These are phyloP conservation scores for Pluvianellus socialis DNA, from an alignment of 2,113 vertebrate species.

Conservation along the genomic window DNA sequence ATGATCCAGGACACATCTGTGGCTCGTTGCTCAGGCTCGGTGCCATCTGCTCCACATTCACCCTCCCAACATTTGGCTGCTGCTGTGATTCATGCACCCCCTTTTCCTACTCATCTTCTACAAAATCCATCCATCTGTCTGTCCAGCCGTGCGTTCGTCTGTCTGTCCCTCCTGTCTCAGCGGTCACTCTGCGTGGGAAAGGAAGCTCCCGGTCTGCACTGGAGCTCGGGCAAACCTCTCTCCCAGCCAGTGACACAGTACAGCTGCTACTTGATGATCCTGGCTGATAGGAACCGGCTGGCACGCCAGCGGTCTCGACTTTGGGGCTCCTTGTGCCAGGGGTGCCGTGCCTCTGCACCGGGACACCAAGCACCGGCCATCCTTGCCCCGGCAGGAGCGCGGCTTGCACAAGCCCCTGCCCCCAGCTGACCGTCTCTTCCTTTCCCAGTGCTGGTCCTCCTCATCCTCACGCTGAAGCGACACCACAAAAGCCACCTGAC, in stretches of 20 bases:
- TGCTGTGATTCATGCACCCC: background rate
- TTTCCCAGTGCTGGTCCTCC: constrained; percentile 87
- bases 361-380: accelerated
- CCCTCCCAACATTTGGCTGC: constrained; percentile 6
- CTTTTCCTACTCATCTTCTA: background rate
- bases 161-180: background rate
- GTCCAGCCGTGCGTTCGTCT: background rate
- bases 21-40: constrained; percentile 81
- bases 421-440: background rate
- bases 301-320: accelerated
- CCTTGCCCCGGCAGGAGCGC: background rate
- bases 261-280: background rate
- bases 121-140: background rate
- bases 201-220: background rate
- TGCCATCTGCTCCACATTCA: constrained; percentile 83
- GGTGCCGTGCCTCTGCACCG: background rate
- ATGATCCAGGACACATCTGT: constrained; percentile 85
- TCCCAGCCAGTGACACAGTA: background rate
- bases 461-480: constrained; percentile 94
- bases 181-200: background rate
- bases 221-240: background rate
- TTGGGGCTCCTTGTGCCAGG: background rate
- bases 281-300: background rate
- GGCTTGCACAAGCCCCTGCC: background rate
- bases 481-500: constrained; percentile 93